These are phyloP conservation scores for Eristalis tenax DNA, from an alignment of 2,888 invertebrate species.

Conservation along the genomic window DNA sequence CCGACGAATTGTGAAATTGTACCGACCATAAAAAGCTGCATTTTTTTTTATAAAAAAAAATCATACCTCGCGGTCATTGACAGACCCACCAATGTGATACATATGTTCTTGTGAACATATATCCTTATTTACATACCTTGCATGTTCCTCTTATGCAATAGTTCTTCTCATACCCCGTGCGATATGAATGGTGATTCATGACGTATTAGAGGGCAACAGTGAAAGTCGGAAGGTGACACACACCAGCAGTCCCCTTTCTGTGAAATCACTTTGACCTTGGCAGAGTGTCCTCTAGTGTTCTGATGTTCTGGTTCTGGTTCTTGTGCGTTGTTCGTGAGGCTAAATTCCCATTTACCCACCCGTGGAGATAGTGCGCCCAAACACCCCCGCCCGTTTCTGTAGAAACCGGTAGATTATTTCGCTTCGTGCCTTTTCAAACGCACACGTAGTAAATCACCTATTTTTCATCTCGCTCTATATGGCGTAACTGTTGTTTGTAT, in stretches of 20 bases:
- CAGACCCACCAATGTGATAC: neutral
- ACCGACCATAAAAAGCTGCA: neutral
- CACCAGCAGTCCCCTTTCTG: conserved; percentile 6
- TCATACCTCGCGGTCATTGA: neutral
- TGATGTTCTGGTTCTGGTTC: too few relatives aligned
- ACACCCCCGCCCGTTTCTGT: neutral
- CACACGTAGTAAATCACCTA: conserved; percentile 7
- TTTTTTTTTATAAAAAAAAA: neutral
- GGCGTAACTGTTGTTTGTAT: conserved; percentile 35
- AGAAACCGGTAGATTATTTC: conserved; percentile 9
- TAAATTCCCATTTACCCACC: conserved; percentile 14
- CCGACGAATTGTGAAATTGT: neutral
- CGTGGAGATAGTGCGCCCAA: neutral
- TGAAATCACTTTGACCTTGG: conserved; percentile 65
- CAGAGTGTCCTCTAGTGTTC: conserved; percentile 48
- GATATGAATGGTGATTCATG: neutral
- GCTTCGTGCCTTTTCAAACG: conserved; percentile 22
- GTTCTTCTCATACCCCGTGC: neutral
- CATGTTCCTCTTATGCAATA: neutral
- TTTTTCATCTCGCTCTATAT: conserved; percentile 39
- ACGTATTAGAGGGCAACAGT: conserved; percentile 8
- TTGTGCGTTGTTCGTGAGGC: conserved; percentile 17
- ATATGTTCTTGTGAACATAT: neutral
- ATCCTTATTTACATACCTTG: neutral
- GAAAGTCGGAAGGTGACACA: conserved; percentile 50